These are phyloP conservation scores for Paradoxurus hermaphroditus DNA, from an alignment of 2,113 vertebrate species.

Conservation along the genomic window DNA sequence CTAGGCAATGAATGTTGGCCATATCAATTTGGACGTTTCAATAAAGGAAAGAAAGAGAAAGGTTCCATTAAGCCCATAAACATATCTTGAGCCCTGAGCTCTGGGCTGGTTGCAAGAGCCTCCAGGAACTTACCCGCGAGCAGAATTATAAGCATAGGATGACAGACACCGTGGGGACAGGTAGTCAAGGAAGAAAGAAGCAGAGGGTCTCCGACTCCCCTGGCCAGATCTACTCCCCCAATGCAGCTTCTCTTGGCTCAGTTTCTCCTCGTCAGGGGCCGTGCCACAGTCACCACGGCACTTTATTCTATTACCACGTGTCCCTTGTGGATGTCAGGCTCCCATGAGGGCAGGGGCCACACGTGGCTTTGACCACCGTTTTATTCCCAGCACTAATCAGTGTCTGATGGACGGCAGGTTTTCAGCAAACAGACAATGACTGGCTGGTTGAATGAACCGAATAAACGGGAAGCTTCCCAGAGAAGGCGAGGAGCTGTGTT, in stretches of 20 bases:
- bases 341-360: rapidly evolving
- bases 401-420: background rate
- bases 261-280: too few relatives aligned
- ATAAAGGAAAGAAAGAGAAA: background rate
- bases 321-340: background rate
- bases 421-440: background rate
- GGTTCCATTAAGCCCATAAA: background rate
- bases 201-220: rapidly evolving
- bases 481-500: background rate
- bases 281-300: rapidly evolving
- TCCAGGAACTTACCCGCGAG: background rate
- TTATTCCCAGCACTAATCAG: background rate
- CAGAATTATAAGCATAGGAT: background rate
- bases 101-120: background rate
- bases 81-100: background rate
- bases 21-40: background rate
- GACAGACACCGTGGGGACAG: rapidly evolving
- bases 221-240: rapidly evolving
- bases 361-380: background rate
- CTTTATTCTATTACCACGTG: background rate
- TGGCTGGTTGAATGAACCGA: background rate
- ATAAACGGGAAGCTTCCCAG: background rate
- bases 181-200: background rate
- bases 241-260: rapidly evolving
- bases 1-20: background rate